A percentile compares a stretch with the other conserved stretches of the same genome.
Evolutionary conservation across 2,797 vertebrate species (phyloP).

Genomic region (Coreius guichenoti): DNA sequence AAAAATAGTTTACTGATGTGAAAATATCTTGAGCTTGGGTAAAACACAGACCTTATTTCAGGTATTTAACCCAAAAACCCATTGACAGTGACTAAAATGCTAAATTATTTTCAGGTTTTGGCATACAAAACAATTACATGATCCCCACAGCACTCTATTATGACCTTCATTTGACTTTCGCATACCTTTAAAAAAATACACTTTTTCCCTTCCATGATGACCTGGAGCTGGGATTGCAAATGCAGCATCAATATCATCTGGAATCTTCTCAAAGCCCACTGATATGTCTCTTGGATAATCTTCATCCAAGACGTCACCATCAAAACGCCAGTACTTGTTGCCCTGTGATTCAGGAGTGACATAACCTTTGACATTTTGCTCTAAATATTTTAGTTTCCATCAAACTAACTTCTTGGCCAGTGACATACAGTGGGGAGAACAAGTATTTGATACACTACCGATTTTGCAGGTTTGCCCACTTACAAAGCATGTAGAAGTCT

Average conservation of each 20-base stretch:
- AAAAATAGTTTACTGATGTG: neutral
- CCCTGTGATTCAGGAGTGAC: conserved; percentile 76
- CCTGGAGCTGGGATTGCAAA: conserved; percentile 87
- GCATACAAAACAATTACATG: neutral
- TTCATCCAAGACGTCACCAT: conserved; percentile 82
- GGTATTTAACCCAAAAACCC: neutral
- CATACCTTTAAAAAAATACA: conserved; percentile 96
- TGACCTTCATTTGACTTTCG: neutral
- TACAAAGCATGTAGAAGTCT: too few species aligned
- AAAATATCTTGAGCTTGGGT: neutral
- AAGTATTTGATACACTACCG: too few species aligned
- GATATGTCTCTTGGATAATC: conserved; percentile 87
- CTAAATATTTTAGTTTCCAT: neutral
- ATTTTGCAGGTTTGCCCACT: too few species aligned
- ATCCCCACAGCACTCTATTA: neutral
- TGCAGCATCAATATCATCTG: conserved; percentile 81
- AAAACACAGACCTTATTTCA: neutral
- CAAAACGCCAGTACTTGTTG: conserved; percentile 91
- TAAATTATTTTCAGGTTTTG: neutral
- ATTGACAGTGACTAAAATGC: neutral
- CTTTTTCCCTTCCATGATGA: conserved; percentile 83
- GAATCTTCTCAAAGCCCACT: conserved; percentile 85
- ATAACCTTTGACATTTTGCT: neutral
- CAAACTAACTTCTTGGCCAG: neutral
- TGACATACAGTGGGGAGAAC: too few species aligned